Base-by-base conservation (phyloP, 2,888 invertebrate species). In the Drosophila peninsularis region DNA sequence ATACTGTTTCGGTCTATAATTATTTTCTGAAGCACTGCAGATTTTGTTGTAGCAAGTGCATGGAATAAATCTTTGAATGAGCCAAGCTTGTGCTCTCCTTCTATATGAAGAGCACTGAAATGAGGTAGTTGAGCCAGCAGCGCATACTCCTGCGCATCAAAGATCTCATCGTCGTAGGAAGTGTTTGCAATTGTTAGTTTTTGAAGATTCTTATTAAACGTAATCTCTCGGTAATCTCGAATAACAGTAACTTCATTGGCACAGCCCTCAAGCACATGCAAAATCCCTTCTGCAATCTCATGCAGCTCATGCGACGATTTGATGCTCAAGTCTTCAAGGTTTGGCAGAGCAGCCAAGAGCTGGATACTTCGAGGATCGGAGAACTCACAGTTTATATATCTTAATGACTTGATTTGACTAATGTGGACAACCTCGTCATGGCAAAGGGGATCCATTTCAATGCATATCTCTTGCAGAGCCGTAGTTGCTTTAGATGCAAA, bases 11-110 rank as follows among this genome's bases (percentile, higher is more conserved):
- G 21, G 3, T 17, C 14, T 13, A 57, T 7, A 24, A 0, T 11
- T 27, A 50, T 10, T 19, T 57, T 19, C 1, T n/a, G 11, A 14
- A 50, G 27, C 14, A 1, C 6, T 27, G 19, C 19, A 7, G 1
- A 11, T 2, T 57, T 19, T 3, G 1, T 37, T 19, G 27, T 27
- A 37, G n/a, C 27, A 7, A 57, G 49, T 11, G 57, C 50, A 14
- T 37, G 7, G 5, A 57, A 50, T 6, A 57, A 21, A 11, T 19
- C 14, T 37, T n/a, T 19, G 2, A 57, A 19, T n/a, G 50, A 57
- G 4, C 50, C 57, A 11, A 10, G 10, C 24, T 19, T 50, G 27
- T 50, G 36, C 14, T 30, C 11, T 5, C 50, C 57, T n/a, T 13
- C 14, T 49, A 57, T 50, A 10, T 50, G 27, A 4, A 50, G 14